A percentile compares a stretch with the other conserved stretches of the same genome.
Evolutionary conservation across 2,888 invertebrate species (phyloP).

Genomic region (Plagodis pulveraria): DNA sequence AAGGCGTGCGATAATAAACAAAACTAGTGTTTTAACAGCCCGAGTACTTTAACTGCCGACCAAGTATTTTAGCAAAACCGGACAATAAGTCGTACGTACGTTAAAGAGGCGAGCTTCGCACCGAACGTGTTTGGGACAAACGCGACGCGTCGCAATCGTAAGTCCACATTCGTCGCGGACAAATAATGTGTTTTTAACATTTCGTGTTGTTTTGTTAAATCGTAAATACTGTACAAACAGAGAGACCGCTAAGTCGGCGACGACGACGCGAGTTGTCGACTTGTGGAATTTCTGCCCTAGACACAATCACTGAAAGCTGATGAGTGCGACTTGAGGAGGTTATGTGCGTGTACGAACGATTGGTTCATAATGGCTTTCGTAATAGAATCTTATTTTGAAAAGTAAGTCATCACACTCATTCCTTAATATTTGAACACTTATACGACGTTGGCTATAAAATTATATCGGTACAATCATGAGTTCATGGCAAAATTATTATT

Average conservation of each 20-base stretch:
- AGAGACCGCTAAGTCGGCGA: constrained; percentile 51
- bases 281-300: constrained; percentile 71
- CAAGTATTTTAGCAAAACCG: constrained; percentile 50
- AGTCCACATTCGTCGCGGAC: constrained; percentile 82
- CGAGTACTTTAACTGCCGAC: constrained; percentile 10
- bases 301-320: constrained; percentile 55
- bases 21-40: constrained; percentile 48
- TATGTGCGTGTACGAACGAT: too few species aligned
- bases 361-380: too few species aligned
- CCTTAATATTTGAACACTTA: too few species aligned
- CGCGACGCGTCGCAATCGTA: constrained; percentile 73
- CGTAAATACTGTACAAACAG: constrained; percentile 83
- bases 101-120: constrained; percentile 71
- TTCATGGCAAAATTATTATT: neutral
- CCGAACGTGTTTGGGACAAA: constrained; percentile 80
- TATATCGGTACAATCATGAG: neutral
- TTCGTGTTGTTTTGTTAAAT: constrained; percentile 85
- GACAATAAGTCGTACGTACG: constrained; percentile 77
- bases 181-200: constrained; percentile 85
- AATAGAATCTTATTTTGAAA: too few species aligned
- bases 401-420: too few species aligned
- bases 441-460: neutral
- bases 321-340: constrained; percentile 23
- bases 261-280: constrained; percentile 61
- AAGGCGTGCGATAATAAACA: constrained; percentile 69